phyloP scores from a whole-genome alignment of 2,113 vertebrate species.

The Rattus rattus region DNA sequence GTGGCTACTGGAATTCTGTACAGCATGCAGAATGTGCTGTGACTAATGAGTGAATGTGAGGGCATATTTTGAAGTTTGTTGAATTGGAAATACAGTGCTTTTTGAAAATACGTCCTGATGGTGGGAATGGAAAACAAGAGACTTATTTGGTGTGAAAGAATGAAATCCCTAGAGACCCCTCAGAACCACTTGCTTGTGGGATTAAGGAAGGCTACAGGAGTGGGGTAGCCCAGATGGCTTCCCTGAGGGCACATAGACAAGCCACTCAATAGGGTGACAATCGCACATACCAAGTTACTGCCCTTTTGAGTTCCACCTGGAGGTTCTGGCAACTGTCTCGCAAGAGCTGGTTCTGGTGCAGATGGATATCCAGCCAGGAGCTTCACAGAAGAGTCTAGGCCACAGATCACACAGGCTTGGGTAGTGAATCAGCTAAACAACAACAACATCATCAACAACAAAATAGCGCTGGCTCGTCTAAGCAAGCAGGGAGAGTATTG shows the following conservation, averaged over 20 bases:
- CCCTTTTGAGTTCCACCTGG: not conserved
- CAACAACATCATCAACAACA: conserved; percentile 1
- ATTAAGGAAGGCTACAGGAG: not conserved
- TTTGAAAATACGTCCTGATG: not conserved
- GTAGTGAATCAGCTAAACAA: conserved; percentile 65
- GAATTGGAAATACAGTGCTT: not conserved
- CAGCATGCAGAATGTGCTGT: not conserved
- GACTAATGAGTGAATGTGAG: conserved; percentile 2
- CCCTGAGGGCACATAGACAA: not conserved
- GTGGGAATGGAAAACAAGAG: too few relatives aligned
- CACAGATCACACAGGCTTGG: conserved; percentile 51
- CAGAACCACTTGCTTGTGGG: not conserved
- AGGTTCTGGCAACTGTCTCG: not conserved
- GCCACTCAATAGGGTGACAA: too few relatives aligned
- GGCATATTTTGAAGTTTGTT: not conserved
- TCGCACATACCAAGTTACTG: fast-evolving
- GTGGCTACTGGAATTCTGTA: conserved; percentile 9
- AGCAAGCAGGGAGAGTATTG: conserved; percentile 52
- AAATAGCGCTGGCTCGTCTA: not conserved
- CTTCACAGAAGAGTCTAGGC: not conserved
- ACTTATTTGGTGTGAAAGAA: not conserved
- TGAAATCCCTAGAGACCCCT: not conserved
- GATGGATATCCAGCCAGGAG: not conserved
- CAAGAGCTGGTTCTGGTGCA: not conserved
- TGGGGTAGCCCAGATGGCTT: not conserved